Conservation (phyloP, 2,888 invertebrate species). For the Sinodicranocentrus sp. region DNA sequence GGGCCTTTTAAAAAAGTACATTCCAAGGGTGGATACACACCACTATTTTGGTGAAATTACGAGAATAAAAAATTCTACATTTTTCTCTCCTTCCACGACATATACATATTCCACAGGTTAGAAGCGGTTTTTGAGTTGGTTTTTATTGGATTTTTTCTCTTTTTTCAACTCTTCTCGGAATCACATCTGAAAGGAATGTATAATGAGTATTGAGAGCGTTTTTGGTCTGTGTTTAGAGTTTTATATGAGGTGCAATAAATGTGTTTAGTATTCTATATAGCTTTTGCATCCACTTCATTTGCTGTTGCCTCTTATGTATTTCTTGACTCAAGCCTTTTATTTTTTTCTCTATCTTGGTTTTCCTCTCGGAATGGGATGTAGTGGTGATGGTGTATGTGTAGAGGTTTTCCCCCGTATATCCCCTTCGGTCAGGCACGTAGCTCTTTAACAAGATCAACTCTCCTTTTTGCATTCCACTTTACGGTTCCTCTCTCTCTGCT, state of each 20-base stretch:
- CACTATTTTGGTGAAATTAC: neutral
- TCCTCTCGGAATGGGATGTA: neutral
- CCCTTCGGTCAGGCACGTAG: conserved; percentile 32
- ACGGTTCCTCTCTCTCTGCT: neutral
- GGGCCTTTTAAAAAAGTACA: neutral
- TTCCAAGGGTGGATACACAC: neutral
- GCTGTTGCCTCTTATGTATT: neutral
- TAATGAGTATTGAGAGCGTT: neutral
- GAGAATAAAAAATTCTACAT: neutral
- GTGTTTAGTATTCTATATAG: conserved; percentile 6
- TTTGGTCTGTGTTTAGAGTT: neutral
- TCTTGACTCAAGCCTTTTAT: neutral
- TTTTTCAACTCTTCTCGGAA: neutral
- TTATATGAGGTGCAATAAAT: neutral
- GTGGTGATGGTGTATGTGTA: neutral
- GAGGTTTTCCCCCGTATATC: neutral
- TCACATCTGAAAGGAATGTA: neutral
- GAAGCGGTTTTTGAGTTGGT: neutral
- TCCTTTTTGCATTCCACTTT: conserved; percentile 2
- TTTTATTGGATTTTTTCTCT: neutral
- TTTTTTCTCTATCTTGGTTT: neutral
- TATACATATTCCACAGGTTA: neutral
- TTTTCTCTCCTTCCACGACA: neutral
- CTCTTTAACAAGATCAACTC: conserved; percentile 34
- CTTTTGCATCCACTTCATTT: neutral